Evolutionary conservation across 2,888 invertebrate species (phyloP).

Genomic region (Tipula confusa): DNA sequence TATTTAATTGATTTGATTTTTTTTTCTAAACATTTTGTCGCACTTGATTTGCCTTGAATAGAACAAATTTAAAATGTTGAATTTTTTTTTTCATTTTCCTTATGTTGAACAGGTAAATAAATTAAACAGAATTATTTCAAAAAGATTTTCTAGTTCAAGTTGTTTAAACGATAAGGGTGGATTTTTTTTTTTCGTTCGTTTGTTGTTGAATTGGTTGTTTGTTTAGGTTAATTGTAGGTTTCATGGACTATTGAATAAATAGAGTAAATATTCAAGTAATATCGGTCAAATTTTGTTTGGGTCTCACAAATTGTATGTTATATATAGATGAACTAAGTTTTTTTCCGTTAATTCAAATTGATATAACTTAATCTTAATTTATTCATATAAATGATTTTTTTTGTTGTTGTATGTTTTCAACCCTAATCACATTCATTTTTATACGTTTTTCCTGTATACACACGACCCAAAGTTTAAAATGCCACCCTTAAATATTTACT

Average conservation of each 20-base stretch:
- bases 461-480: neutral
- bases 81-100: neutral
- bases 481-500: neutral
- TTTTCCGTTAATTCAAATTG: neutral
- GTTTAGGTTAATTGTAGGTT: conserved; percentile 12
- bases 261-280: neutral
- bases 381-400: neutral
- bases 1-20: conserved; percentile 1
- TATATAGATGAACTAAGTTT: neutral
- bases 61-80: neutral
- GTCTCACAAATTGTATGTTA: neutral
- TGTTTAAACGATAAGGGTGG: neutral
- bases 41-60: neutral
- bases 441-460: neutral
- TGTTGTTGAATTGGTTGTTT: neutral
- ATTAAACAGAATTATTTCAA: neutral
- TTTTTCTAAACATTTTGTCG: neutral
- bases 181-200: no score
- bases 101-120: neutral
- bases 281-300: neutral
- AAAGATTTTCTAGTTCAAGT: neutral
- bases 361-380: conserved; percentile 8
- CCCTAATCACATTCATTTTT: neutral
- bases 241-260: neutral
- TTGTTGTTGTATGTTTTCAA: neutral